A percentile compares a stretch with the other conserved stretches of the same genome.
phyloP scores from a whole-genome alignment of 2,797 vertebrate species.

The Neosilurus hyrtlii region DNA sequence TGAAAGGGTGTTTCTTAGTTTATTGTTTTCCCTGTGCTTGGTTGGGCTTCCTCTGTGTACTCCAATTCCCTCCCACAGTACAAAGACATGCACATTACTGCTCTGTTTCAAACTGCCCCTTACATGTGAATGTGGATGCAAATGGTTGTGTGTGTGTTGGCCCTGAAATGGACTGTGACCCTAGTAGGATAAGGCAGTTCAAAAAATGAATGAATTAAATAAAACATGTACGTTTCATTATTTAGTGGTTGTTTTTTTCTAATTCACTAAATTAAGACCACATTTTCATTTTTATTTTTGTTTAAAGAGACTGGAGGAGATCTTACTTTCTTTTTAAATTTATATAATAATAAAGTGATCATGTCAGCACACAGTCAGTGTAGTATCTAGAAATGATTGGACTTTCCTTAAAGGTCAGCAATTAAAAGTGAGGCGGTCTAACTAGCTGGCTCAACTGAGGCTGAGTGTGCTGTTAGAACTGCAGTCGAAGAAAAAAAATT shows the following conservation, averaged over 20 bases:
- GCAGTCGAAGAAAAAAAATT: constrained; percentile 9
- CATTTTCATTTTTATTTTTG: constrained; percentile 17
- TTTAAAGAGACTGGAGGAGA: neutral
- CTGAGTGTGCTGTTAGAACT: constrained; percentile 36
- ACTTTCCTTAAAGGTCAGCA: constrained; percentile 54
- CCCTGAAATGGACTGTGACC: too few relatives aligned
- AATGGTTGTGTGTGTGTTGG: too few relatives aligned
- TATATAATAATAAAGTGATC: constrained; percentile 25
- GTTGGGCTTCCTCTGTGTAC: too few relatives aligned
- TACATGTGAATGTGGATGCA: too few relatives aligned
- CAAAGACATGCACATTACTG: too few relatives aligned
- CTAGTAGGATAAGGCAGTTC: too few relatives aligned
- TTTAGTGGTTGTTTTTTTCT: neutral
- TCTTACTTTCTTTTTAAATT: constrained; percentile 26
- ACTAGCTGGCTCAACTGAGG: constrained; percentile 25
- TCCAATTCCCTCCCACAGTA: too few relatives aligned
- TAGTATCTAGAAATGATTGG: constrained; percentile 33
- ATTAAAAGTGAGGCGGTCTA: constrained; percentile 46
- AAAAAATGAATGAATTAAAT: too few relatives aligned
- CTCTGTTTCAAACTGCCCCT: too few relatives aligned
- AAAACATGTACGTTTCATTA: neutral
- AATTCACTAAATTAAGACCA: neutral
- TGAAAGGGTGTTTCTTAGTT: too few relatives aligned
- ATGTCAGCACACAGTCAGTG: constrained; percentile 36
- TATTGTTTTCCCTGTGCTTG: too few relatives aligned